A percentile compares a stretch with the other conserved stretches of the same genome.
These are phyloP conservation scores for Prunella strophiata DNA, from an alignment of 2,797 vertebrate genomes.

Conservation along the genomic window DNA sequence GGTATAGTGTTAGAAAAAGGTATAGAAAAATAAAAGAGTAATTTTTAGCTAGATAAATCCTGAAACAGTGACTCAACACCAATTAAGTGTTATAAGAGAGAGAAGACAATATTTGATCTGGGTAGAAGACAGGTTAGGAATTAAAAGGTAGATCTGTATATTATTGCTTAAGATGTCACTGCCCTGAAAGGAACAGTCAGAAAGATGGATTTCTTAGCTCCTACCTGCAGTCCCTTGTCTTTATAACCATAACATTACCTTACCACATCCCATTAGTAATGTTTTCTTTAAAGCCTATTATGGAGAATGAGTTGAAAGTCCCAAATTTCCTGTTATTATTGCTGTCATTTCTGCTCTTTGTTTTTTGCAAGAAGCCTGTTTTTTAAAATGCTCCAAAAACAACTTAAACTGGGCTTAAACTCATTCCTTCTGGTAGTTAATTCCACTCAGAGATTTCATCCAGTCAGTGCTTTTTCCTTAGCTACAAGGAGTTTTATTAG, in stretches of 20 bases:
- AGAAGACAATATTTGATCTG: neutral
- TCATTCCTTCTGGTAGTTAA: conserved; percentile 31
- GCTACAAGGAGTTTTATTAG: conserved; percentile 30
- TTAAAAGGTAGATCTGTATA: neutral
- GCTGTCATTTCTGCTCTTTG: neutral
- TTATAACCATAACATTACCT: neutral
- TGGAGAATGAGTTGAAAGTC: neutral
- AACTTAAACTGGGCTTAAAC: neutral
- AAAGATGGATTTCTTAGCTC: neutral
- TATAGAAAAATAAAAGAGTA: neutral
- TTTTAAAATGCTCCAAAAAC: conserved; percentile 26
- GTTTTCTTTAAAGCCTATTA: neutral
- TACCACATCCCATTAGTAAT: neutral
- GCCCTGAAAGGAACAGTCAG: neutral
- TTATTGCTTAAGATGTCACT: neutral
- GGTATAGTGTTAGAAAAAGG: neutral
- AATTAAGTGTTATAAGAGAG: neutral
- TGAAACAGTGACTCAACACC: neutral
- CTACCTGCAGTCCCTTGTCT: neutral
- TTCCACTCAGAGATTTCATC: neutral
- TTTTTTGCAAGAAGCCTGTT: neutral
- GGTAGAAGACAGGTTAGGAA: neutral
- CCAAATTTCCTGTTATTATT: conserved; percentile 11
- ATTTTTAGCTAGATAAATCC: neutral
- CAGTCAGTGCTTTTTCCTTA: conserved; percentile 35